Percentiles rank a stretch among this genome's conserved stretches.
Evolutionary conservation across 2,113 vertebrate species (phyloP).

Genomic region (Centropus unirufus): DNA sequence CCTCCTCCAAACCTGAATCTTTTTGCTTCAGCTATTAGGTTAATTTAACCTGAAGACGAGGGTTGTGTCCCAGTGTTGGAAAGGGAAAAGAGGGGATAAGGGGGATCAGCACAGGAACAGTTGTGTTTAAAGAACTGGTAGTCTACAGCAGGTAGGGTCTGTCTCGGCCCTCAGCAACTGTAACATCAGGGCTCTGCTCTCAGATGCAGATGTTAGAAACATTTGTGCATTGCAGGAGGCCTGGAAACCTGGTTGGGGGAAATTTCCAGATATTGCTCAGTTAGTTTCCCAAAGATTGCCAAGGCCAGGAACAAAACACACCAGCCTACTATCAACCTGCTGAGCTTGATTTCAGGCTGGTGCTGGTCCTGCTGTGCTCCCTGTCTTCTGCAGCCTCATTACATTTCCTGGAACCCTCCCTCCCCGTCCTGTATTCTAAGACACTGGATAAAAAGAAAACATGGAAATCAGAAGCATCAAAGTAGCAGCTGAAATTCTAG

Average conservation of each 20-base stretch:
- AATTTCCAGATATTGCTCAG: background rate
- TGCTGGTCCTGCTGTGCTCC: background rate
- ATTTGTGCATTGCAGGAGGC: background rate
- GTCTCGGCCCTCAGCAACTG: background rate
- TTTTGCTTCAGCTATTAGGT: background rate
- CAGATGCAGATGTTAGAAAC: background rate
- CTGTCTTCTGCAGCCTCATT: background rate
- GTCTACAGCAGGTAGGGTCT: background rate
- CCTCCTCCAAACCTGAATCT: background rate
- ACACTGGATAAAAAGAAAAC: background rate
- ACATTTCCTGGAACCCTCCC: background rate
- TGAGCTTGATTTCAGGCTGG: background rate
- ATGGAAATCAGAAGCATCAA: background rate
- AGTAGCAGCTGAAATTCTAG: background rate
- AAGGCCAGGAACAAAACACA: background rate
- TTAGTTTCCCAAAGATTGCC: background rate
- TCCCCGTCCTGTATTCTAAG: background rate
- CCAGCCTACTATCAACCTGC: background rate
- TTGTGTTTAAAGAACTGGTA: background rate
- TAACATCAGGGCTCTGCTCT: background rate
- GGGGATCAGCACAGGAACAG: no score
- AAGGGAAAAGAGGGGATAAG: background rate
- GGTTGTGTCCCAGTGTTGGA: background rate
- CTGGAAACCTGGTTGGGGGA: background rate
- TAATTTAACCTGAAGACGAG: background rate